Percentiles rank a stretch among this genome's conserved stretches.
phyloP scores from a whole-genome alignment of 2,113 vertebrate genomes.

The Hippocampus barbouri region DNA sequence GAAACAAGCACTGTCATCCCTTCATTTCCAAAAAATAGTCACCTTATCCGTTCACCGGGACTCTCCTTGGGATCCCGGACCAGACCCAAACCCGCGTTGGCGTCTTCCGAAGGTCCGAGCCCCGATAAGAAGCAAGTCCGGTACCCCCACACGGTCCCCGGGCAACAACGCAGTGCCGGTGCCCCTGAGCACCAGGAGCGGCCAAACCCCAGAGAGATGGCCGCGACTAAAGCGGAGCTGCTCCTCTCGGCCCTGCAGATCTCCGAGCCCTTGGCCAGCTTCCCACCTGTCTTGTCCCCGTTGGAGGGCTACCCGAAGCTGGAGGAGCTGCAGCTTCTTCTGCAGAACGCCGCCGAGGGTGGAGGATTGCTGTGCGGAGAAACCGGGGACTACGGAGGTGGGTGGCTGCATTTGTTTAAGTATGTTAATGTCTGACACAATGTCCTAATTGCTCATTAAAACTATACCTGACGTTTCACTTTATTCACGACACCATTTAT shows the following conservation, averaged over 20 bases:
- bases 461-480: neutral
- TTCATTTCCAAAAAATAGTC: neutral
- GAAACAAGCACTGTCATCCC: conserved; percentile 20
- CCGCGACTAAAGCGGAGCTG: conserved; percentile 87
- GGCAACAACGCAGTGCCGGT: neutral
- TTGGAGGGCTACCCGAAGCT: conserved; percentile 90
- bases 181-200: conserved; percentile 20
- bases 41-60: neutral
- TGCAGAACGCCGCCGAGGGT: conserved; percentile 75
- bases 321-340: conserved; percentile 88
- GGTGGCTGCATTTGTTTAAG: conserved; percentile 39
- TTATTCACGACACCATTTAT: too few species aligned
- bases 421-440: neutral
- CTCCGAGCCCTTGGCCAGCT: conserved; percentile 79
- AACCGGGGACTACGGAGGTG: conserved; percentile 84
- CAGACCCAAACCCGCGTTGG: conserved; percentile 30
- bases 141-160: conserved; percentile 11
- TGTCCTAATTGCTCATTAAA: neutral
- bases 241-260: conserved; percentile 87
- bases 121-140: conserved; percentile 30
- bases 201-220: conserved; percentile 68
- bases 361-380: conserved; percentile 80
- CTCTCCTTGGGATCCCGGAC: conserved; percentile 10
- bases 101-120: conserved; percentile 28
- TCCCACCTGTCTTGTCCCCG: conserved; percentile 77